A percentile compares a stretch with the other conserved stretches of the same genome.
phyloP scores from a whole-genome alignment of 2,797 vertebrate species.

The Eulemur albifrons region DNA sequence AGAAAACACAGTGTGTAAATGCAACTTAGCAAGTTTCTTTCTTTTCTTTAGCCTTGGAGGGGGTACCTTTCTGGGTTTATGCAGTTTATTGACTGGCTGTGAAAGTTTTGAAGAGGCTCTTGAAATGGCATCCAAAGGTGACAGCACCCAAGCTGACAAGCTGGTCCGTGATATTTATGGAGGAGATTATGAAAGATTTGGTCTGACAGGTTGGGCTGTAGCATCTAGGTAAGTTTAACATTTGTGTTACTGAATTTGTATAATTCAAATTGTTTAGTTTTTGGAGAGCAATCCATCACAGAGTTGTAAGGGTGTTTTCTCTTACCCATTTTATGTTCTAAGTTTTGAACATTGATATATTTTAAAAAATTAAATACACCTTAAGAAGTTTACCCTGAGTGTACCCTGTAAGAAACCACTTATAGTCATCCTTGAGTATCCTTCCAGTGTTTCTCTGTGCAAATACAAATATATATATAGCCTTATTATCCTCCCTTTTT shows the following conservation, averaged over 20 bases:
- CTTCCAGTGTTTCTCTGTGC: background rate
- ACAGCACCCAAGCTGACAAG: constrained; percentile 92
- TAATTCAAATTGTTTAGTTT: constrained; percentile 1
- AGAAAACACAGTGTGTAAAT: background rate
- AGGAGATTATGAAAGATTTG: constrained; percentile 85
- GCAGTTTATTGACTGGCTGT: constrained; percentile 92
- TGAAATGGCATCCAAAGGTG: constrained; percentile 92
- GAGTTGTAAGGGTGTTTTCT: background rate
- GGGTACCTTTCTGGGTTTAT: constrained; percentile 91
- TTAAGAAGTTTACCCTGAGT: background rate
- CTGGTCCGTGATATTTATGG: constrained; percentile 93
- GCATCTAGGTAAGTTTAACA: constrained; percentile 88
- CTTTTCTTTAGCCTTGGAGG: constrained; percentile 89
- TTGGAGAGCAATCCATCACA: background rate
- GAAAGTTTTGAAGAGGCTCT: constrained; percentile 93
- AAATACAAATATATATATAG: background rate
- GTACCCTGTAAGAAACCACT: background rate
- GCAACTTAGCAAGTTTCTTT: constrained; percentile 13
- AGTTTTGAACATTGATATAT: background rate
- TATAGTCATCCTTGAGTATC: background rate
- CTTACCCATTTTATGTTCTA: background rate
- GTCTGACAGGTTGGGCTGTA: constrained; percentile 81
- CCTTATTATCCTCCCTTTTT: background rate
- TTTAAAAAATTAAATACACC: background rate
- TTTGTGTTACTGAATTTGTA: background rate